Evolutionary conservation across 2,113 vertebrate species (phyloP).

Genomic region (Galeopterus variegatus): DNA sequence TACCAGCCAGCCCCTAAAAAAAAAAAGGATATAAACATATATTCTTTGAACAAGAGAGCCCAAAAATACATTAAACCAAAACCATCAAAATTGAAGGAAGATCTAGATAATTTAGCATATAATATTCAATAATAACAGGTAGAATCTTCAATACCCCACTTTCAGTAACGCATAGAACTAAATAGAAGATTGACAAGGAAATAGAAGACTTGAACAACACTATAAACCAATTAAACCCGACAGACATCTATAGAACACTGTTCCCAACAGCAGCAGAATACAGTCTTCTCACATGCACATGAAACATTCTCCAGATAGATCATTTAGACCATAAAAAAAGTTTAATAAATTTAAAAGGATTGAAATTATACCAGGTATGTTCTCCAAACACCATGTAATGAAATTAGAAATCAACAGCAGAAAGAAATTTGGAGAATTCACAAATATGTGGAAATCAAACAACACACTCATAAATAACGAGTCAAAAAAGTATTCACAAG

Average conservation of each 20-base stretch:
- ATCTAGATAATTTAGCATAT: neutral
- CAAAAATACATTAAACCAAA: neutral
- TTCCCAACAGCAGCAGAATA: too few species aligned
- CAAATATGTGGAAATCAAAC: neutral
- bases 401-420: neutral
- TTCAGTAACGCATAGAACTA: neutral
- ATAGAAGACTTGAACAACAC: neutral
- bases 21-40: neutral
- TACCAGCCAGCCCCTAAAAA: too few species aligned
- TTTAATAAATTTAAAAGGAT: neutral
- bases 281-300: too few species aligned
- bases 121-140: neutral
- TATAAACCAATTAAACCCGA: too few species aligned
- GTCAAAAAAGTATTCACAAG: neutral
- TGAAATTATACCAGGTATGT: neutral
- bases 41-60: neutral
- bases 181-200: neutral
- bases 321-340: neutral
- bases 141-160: neutral
- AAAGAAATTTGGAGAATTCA: neutral
- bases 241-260: too few species aligned
- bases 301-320: neutral
- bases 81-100: neutral
- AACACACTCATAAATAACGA: neutral
- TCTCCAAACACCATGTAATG: neutral